Conservation (phyloP, 1,140 invertebrate species). For the Pseudomyrmex flavicornis region DNA sequence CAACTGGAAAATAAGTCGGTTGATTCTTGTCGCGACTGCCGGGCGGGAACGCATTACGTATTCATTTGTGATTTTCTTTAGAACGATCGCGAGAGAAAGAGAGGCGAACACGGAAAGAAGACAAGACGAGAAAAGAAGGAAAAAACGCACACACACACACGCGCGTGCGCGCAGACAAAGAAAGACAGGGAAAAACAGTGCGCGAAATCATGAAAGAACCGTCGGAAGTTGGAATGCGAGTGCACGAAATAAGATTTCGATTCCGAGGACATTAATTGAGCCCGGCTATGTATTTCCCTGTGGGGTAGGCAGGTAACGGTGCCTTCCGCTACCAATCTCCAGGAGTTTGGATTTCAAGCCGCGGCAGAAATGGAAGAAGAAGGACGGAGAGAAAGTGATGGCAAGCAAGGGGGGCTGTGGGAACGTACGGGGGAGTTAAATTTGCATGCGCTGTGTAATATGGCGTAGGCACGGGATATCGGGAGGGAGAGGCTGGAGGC, state of each 20-base stretch:
- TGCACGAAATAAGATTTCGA: conserved; percentile 83
- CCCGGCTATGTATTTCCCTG: conserved; percentile 80
- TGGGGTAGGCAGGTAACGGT: conserved; percentile 75
- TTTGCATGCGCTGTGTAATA: conserved; percentile 79
- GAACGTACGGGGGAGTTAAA: conserved; percentile 65
- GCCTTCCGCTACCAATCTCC: conserved; percentile 73
- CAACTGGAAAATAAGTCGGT: conserved; percentile 53
- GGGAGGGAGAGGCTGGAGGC: background rate
- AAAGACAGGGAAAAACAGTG: background rate
- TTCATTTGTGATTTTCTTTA: conserved; percentile 81
- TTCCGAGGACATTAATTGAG: conserved; percentile 82
- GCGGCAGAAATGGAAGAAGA: conserved; percentile 65
- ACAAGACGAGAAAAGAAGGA: conserved; percentile 12
- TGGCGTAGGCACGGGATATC: conserved; percentile 71
- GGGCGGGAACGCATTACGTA: conserved; percentile 77
- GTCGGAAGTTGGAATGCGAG: conserved; percentile 65
- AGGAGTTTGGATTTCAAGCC: conserved; percentile 77
- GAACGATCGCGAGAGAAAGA: background rate
- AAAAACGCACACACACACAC: background rate
- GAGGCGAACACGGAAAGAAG: background rate
- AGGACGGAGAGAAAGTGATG: conserved; percentile 52
- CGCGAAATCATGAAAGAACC: conserved; percentile 36
- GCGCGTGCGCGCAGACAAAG: too few relatives aligned
- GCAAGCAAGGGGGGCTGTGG: conserved; percentile 61
- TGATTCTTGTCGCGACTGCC: conserved; percentile 31